These are phyloP conservation scores for Junonia oenone DNA, from an alignment of 2,888 invertebrate genomes.

Conservation along the genomic window DNA sequence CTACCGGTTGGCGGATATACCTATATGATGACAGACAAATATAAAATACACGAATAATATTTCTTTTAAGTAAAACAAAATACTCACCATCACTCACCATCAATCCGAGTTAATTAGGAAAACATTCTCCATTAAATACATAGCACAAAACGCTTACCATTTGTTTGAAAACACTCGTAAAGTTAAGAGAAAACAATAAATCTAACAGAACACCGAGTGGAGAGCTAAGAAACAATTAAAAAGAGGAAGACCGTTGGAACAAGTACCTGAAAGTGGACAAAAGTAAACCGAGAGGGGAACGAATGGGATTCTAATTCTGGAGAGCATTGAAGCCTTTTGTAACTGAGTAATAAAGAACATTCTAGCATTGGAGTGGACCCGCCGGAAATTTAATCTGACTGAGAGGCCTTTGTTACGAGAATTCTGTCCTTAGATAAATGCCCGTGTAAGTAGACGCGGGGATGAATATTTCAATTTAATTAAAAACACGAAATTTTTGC, in stretches of 20 bases:
- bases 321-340: slow-evolving; percentile 58
- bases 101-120: slow-evolving; percentile 1
- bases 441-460: slow-evolving; percentile 46
- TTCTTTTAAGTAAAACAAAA: too few relatives aligned
- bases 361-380: slow-evolving; percentile 69
- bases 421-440: slow-evolving; percentile 71
- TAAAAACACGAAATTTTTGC: slow-evolving; percentile 54
- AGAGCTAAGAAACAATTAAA: slow-evolving; percentile 27
- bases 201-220: slow-evolving; percentile 22
- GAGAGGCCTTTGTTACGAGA: slow-evolving; percentile 63
- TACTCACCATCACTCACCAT: neutral
- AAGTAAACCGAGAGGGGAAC: slow-evolving; percentile 49
- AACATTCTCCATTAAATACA: neutral
- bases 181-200: slow-evolving; percentile 27
- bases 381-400: slow-evolving; percentile 74
- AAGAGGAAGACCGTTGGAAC: slow-evolving; percentile 23
- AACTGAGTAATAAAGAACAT: slow-evolving; percentile 71
- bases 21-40: too few relatives aligned
- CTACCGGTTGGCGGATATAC: too few relatives aligned
- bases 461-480: slow-evolving; percentile 71
- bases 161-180: slow-evolving; percentile 21
- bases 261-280: slow-evolving; percentile 34
- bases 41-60: too few relatives aligned
- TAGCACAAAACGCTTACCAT: slow-evolving; percentile 2
- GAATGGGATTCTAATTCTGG: slow-evolving; percentile 65